phyloP scores from a whole-genome alignment of 2,888 invertebrate species.

The Agrochola macilenta region DNA sequence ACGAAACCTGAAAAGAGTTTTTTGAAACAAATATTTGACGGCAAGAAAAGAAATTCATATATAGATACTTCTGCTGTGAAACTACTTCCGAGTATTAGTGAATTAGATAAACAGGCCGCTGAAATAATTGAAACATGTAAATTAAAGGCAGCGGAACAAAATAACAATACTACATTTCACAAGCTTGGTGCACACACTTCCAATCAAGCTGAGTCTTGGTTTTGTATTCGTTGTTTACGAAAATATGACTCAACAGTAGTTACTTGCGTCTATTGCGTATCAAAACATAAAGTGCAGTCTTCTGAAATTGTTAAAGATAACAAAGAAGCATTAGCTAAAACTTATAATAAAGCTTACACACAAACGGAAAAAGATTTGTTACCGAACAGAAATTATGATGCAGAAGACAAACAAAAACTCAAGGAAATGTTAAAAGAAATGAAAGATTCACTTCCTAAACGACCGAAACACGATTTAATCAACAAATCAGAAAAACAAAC shows the following conservation, averaged over 20 bases:
- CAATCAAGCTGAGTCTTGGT: constrained; percentile 75
- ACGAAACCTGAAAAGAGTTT: constrained; percentile 89
- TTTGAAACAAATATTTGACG: constrained; percentile 88
- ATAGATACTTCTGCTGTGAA: constrained; percentile 85
- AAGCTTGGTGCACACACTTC: constrained; percentile 50
- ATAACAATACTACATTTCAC: constrained; percentile 55
- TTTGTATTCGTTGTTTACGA: constrained; percentile 82
- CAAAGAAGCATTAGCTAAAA: constrained; percentile 51
- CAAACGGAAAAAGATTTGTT: constrained; percentile 72
- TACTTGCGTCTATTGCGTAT: constrained; percentile 78
- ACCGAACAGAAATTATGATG: constrained; percentile 55
- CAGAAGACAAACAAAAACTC: constrained; percentile 90
- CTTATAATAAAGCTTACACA: constrained; percentile 70
- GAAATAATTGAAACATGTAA: constrained; percentile 92
- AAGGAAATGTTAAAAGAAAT: constrained; percentile 94
- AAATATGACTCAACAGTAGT: constrained; percentile 80
- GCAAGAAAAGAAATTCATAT: constrained; percentile 82
- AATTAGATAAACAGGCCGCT: constrained; percentile 94
- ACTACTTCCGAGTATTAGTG: constrained; percentile 94
- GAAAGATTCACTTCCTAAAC: constrained; percentile 93
- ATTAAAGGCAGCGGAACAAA: constrained; percentile 75
- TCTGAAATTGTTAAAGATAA: constrained; percentile 44
- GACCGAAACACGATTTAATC: constrained; percentile 81
- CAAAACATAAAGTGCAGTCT: constrained; percentile 61
- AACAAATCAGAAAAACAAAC: constrained; percentile 46